A percentile compares a stretch with the other conserved stretches of the same genome.
Evolutionary conservation across 2,113 vertebrate species (phyloP).

Genomic region (Ptilonorhynchus violaceus): DNA sequence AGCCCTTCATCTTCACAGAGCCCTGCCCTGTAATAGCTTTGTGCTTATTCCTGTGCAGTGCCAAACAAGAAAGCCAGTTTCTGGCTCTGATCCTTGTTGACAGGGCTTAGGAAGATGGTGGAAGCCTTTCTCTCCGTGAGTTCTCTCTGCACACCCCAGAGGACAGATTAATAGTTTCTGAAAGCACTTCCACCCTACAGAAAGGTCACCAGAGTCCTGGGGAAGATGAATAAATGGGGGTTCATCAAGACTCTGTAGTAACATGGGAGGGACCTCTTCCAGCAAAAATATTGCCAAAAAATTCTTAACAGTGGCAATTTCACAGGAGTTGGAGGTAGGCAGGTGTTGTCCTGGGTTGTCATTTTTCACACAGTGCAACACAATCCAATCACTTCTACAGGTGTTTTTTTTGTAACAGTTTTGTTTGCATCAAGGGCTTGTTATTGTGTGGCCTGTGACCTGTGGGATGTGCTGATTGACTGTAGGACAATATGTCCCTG

Average conservation of each 20-base stretch:
- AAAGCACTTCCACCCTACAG: conserved; percentile 34
- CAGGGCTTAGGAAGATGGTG: conserved; percentile 9
- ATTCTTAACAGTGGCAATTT: neutral
- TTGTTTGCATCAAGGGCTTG: neutral
- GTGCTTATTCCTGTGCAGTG: neutral
- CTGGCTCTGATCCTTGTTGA: conserved; percentile 30
- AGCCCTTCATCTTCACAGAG: conserved; percentile 7
- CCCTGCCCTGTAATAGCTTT: conserved; percentile 17
- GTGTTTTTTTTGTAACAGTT: neutral
- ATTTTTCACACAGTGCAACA: neutral
- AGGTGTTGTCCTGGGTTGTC: neutral
- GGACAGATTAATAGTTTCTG: conserved; percentile 38
- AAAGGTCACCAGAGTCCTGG: conserved; percentile 38
- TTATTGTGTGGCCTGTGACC: neutral
- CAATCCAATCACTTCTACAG: neutral
- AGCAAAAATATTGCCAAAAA: neutral
- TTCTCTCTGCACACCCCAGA: neutral
- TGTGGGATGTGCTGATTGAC: neutral
- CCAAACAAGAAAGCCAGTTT: neutral
- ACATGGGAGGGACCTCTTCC: neutral
- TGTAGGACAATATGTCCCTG: neutral
- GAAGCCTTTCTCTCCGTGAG: conserved; percentile 16
- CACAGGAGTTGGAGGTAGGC: neutral
- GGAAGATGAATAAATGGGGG: neutral
- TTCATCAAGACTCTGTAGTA: neutral